A percentile compares a stretch with the other conserved stretches of the same genome.
Evolutionary conservation across 2,888 invertebrate species (phyloP).

Genomic region (Cerceris rybyensis): DNA sequence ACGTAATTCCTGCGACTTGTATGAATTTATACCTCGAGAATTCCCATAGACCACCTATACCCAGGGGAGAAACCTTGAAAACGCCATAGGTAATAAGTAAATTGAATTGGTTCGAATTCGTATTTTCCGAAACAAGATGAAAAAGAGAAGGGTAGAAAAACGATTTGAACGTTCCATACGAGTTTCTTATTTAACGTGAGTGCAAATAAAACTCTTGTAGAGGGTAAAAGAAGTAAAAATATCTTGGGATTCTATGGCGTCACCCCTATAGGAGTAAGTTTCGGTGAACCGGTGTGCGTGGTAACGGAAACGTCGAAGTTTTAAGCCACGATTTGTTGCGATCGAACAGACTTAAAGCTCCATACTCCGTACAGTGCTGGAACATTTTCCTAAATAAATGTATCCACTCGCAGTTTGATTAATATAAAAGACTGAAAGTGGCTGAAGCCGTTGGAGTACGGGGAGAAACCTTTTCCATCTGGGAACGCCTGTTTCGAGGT

Average conservation of each 20-base stretch:
- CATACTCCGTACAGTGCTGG: not conserved
- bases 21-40: constrained; percentile 48
- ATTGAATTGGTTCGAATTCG: not conserved
- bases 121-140: not conserved
- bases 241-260: not conserved
- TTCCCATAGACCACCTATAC: constrained; percentile 46
- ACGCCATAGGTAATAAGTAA: not conserved
- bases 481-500: constrained; percentile 21
- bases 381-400: constrained; percentile 33
- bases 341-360: constrained; percentile 14
- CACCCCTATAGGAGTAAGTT: not conserved
- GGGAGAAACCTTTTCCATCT: constrained; percentile 38
- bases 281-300: not conserved
- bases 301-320: constrained; percentile 4
- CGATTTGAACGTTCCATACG: too few relatives aligned
- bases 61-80: not conserved
- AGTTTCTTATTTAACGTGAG: not conserved
- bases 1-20: constrained; percentile 56
- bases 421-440: constrained; percentile 45
- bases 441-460: constrained; percentile 38
- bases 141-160: too few relatives aligned
- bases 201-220: not conserved
- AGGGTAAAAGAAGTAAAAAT: not conserved
- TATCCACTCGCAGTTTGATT: constrained; percentile 52
- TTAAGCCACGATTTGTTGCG: constrained; percentile 32